phyloP scores from a whole-genome alignment of 2,113 vertebrate species.

The Anseranas semipalmata region DNA sequence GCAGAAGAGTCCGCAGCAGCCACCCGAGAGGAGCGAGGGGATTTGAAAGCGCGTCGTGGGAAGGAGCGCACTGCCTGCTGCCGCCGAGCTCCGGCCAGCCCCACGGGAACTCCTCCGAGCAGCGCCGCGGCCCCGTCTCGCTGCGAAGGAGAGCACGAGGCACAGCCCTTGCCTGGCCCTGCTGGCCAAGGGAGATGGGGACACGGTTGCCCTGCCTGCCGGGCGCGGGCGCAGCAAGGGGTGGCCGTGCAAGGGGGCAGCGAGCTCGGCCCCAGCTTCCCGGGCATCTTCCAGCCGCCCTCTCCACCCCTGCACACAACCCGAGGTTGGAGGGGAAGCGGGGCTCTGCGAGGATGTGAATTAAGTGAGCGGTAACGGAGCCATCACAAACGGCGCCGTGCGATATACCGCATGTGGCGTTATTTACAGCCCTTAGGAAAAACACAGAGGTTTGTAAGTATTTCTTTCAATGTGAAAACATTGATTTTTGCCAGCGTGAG shows the following conservation, averaged over 20 bases:
- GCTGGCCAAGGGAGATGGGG: no score
- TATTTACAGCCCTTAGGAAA: neutral
- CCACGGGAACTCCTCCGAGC: no score
- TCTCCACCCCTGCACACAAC: neutral
- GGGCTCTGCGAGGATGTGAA: neutral
- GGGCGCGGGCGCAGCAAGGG: no score
- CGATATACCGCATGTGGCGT: neutral
- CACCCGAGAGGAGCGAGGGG: neutral
- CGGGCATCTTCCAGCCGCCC: neutral
- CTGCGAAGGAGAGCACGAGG: no score
- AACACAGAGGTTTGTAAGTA: neutral
- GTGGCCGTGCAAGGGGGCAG: no score
- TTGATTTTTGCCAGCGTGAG: neutral
- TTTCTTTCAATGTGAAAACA: neutral
- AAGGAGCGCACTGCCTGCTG: no score
- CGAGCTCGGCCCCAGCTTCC: neutral
- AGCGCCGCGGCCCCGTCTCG: no score
- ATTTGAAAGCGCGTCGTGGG: neutral
- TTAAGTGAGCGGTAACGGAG: accelerated
- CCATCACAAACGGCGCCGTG: accelerated
- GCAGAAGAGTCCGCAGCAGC: neutral
- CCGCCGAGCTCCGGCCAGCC: no score
- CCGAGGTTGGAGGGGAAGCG: neutral
- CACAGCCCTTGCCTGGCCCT: no score
- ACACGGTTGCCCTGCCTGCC: no score